Conservation (phyloP, 2,888 invertebrate genomes). For the Plusia festucae region DNA sequence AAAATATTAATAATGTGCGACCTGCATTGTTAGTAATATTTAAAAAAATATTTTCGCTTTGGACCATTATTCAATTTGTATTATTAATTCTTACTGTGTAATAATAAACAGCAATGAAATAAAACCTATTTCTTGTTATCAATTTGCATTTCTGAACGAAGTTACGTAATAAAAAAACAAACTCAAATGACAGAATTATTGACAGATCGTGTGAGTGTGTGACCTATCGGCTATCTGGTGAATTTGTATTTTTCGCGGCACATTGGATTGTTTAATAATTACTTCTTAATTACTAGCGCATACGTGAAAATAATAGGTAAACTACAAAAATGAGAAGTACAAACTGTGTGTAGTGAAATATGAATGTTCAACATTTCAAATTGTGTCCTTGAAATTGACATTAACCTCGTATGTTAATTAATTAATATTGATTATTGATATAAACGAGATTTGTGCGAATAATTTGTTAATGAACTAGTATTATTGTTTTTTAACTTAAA, state of each 20-base stretch:
- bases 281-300: slow-evolving; percentile 10
- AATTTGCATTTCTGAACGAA: not conserved
- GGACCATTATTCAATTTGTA: too few species aligned
- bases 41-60: too few species aligned
- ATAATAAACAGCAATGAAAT: too few species aligned
- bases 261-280: slow-evolving; percentile 37
- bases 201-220: not conserved
- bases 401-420: slow-evolving; percentile 34
- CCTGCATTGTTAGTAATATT: too few species aligned
- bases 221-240: not conserved
- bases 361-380: not conserved
- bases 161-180: slow-evolving; percentile 2
- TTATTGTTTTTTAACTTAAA: slow-evolving; percentile 5
- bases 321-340: not conserved
- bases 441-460: too few species aligned
- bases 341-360: slow-evolving; percentile 14
- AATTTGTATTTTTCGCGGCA: slow-evolving; percentile 42
- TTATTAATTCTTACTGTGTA: too few species aligned
- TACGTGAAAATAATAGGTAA: slow-evolving; percentile 21
- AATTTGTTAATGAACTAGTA: slow-evolving; percentile 9
- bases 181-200: not conserved
- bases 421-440: not conserved
- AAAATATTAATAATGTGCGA: too few species aligned
- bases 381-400: slow-evolving; percentile 53
- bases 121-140: too few species aligned